Conservation (phyloP, 2,797 vertebrate genomes). For the Poecile montanus region DNA sequence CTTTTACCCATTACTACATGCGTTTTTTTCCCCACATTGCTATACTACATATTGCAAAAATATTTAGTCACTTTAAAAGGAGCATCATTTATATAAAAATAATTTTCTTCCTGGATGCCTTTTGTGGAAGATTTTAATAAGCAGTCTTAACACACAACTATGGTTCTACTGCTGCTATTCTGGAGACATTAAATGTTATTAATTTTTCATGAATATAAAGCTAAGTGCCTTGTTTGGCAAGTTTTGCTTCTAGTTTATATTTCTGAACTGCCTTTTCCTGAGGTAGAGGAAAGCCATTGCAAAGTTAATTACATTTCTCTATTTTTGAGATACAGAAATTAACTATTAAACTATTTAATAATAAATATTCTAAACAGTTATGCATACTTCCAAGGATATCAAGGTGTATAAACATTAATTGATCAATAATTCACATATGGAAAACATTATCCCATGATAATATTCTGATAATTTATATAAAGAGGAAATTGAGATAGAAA, state of each 20-base stretch:
- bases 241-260: not conserved
- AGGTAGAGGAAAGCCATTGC: not conserved
- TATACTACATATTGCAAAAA: not conserved
- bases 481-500: not conserved
- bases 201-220: not conserved
- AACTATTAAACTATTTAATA: not conserved
- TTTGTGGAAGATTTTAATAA: not conserved
- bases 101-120: not conserved
- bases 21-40: rapidly evolving
- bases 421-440: not conserved
- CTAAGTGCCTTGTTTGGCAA: rapidly evolving
- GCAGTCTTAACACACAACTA: not conserved
- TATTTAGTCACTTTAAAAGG: not conserved
- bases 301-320: not conserved
- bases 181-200: not conserved
- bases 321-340: not conserved
- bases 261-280: not conserved
- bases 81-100: not conserved
- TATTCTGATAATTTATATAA: not conserved
- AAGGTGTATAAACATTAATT: not conserved
- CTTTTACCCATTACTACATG: not conserved
- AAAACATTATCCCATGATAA: not conserved
- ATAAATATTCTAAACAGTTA: not conserved
- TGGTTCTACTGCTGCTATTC: not conserved
- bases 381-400: not conserved